Percentiles rank a stretch among this genome's conserved stretches.
phyloP scores from a whole-genome alignment of 2,113 vertebrate genomes.

The Prunella fulvescens region DNA sequence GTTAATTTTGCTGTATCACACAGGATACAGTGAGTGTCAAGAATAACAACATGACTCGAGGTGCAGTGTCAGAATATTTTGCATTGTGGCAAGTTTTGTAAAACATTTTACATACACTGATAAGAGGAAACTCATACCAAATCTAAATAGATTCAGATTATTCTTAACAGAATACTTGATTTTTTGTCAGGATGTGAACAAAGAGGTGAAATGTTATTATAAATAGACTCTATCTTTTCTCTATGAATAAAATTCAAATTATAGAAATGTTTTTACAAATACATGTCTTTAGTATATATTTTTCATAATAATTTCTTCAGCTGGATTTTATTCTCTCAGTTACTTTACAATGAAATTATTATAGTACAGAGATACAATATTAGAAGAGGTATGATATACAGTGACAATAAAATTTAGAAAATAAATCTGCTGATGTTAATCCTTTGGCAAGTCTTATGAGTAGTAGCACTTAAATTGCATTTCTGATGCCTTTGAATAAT shows the following conservation, averaged over 20 bases:
- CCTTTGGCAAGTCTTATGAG: not conserved
- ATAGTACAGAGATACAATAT: not conserved
- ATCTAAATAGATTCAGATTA: not conserved
- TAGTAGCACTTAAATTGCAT: not conserved
- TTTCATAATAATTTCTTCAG: not conserved
- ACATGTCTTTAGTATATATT: not conserved
- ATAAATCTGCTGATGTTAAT: not conserved
- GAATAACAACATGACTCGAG: not conserved
- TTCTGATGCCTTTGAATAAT: not conserved
- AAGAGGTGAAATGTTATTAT: not conserved
- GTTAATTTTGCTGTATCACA: not conserved
- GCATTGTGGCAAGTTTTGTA: not conserved
- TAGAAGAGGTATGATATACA: not conserved
- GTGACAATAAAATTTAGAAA: not conserved
- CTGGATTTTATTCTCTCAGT: not conserved
- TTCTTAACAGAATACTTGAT: not conserved
- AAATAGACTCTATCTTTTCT: not conserved
- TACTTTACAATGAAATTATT: not conserved
- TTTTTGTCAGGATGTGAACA: not conserved
- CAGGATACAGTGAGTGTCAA: rapidly evolving
- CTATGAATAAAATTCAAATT: not conserved
- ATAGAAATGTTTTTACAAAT: not conserved
- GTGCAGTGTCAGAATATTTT: not conserved
- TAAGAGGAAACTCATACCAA: not conserved
- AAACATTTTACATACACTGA: not conserved